Evolutionary conservation across 2,888 invertebrate species (phyloP), one percentile per base, ranked within the genome.

Genomic region (Chesias legatella): DNA sequence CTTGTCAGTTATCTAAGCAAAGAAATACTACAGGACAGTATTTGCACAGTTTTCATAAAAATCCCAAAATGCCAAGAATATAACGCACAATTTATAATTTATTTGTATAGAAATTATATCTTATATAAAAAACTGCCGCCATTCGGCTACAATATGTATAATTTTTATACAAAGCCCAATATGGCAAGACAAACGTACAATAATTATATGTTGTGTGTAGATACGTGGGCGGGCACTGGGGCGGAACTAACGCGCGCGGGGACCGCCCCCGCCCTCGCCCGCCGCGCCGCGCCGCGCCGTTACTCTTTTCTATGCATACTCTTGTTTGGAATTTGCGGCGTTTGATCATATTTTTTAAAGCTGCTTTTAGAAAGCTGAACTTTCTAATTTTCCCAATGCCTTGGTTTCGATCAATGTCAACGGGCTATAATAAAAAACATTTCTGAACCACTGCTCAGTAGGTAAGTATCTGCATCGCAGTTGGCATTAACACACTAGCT

Each of bases 191-290:
- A 58, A 53, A 54, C 58, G 58, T 58, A 60, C 59, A 67, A 65
- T 67, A 67, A 73, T 70, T 66, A 65, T 71, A 70, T 65, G 66
- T 67, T 69, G 63, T 69, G 49, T 56, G 44, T 53, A n/a, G n/a
- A 61, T 66, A 62, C 52, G 72, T 74, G 78, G 79, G 79, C 59
- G 78, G 72, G 73, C 73, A 73, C 28, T 58, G 76, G 84, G 80
- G 76, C 78, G 81, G 74, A 58, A 76, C 70, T 79, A 81, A 81
- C 70, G 61, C 70, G 66, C 33, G 65, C 64, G 67, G 61, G 65
- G 72, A 56, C 72, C 70, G 60, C 76, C 62, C 72, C 65, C 66
- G 60, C 36, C 44, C 42, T 35, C 29, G 37, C 39, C n/a, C n/a
- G n/a, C n/a, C n/a, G n/a, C n/a, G n/a, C 45, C 41, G 43, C 51